Evolutionary conservation across 2,113 vertebrate genomes (phyloP), one percentile per base, ranked within the genome.

Genomic region (Chiloscyllium plagiosum): DNA sequence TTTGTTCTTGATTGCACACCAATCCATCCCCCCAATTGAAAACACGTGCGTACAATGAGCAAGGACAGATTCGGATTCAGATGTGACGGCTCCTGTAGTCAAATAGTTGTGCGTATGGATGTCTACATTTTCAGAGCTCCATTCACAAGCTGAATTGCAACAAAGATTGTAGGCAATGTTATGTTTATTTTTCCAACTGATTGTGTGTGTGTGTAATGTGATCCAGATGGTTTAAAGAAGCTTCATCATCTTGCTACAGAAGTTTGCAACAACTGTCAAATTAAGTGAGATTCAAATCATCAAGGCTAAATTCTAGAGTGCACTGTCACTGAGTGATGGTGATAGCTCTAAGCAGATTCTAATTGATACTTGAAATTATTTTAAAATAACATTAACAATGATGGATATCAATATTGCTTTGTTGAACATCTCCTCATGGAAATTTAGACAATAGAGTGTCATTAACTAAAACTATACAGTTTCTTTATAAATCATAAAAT

Each of bases 401-500:
- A 42, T 7, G 1, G 42, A 47, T 47, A 47, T 47, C 42, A 47
- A 20, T 5, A 89, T 90, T 66, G 13, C 22, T 13, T n/a, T 52
- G 15, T 4, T 68, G 89, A 83, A 37, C 37, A 47, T 8, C 37
- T 56, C 24, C 22, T 47, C 2, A 13, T 42, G 47, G 68, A 50
- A 42, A 47, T 69, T 37, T 69, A 47, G 66, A 94, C n/a, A 69
- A 37, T 37, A 24, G 29, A 15, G 42, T 95, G 70, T 95, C 8
- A n/a, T 95, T 68, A 50, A 50, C 93, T 42, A 50, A 29, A 66
- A 95, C 70, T 47, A 47, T 47, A 70, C 20, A 94, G 66, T 69
- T 42, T 42, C 92, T 69, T 65, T 66, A 68, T 68, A 93, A 93
- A 93, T 68, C 17, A 93, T n/a, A 93, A 93, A 93, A 93, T 93